phyloP scores from a whole-genome alignment of 2,113 vertebrate genomes.

The Cinclus mexicanus region DNA sequence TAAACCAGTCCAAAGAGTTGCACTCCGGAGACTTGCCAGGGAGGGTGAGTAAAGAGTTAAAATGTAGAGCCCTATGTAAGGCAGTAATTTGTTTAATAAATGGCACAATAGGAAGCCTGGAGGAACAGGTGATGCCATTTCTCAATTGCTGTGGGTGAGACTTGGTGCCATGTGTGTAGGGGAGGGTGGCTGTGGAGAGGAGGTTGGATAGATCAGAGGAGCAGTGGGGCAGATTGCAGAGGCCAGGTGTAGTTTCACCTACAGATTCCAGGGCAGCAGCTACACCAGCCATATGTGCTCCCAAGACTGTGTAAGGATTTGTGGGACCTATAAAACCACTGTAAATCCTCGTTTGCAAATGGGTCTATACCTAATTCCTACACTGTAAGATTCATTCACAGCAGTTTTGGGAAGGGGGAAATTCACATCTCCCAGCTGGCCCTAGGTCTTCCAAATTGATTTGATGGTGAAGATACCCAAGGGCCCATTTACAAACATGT shows the following conservation, averaged over 20 bases:
- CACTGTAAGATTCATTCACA: background rate
- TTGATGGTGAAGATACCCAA: background rate
- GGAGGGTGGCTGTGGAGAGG: background rate
- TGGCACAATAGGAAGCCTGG: background rate
- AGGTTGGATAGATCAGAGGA: fast-evolving
- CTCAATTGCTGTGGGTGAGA: fast-evolving
- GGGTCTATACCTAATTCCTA: background rate
- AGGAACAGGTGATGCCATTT: fast-evolving
- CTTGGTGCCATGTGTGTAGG: background rate
- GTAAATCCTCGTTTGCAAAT: background rate
- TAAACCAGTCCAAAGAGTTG: background rate
- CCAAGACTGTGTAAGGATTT: background rate
- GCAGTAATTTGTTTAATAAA: background rate
- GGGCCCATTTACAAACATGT: background rate
- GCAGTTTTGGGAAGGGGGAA: background rate
- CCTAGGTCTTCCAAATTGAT: background rate
- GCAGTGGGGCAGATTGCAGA: background rate
- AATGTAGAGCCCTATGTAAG: background rate
- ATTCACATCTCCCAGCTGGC: background rate
- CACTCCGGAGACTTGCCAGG: background rate
- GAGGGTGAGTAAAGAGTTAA: background rate
- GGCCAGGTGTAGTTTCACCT: background rate
- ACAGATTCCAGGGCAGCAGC: background rate
- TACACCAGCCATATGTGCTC: fast-evolving
- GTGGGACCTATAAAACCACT: background rate